Conservation (phyloP, 2,888 invertebrate species). For the Acholoe squamosa region DNA sequence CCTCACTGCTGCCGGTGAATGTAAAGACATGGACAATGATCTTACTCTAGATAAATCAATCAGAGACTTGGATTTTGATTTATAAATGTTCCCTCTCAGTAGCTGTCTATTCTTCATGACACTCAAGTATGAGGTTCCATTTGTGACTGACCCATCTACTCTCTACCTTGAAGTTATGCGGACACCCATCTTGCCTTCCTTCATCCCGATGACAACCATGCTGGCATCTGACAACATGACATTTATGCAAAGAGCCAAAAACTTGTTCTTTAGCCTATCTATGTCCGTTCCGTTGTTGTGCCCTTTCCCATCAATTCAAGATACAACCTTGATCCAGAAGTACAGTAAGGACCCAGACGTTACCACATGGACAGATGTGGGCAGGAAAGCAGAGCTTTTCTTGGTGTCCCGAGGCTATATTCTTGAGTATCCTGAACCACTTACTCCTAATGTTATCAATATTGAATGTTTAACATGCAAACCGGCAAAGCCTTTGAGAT, state of each 20-base stretch:
- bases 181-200: constrained; percentile 34
- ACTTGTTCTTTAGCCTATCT: not conserved
- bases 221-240: constrained; percentile 22
- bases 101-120: constrained; percentile 31
- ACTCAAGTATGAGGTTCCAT: constrained; percentile 35
- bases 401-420: not conserved
- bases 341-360: constrained; percentile 41
- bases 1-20: not conserved
- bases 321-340: not conserved
- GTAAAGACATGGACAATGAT: constrained; percentile 31
- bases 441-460: too few relatives aligned
- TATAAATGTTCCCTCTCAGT: constrained; percentile 34
- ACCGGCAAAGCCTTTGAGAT: too few relatives aligned
- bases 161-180: not conserved
- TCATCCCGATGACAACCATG: not conserved
- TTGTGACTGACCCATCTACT: not conserved
- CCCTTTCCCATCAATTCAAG: not conserved
- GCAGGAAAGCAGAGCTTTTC: not conserved
- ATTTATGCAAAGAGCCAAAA: not conserved
- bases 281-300: not conserved
- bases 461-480: too few relatives aligned
- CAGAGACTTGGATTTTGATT: constrained; percentile 33
- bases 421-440: constrained; percentile 22
- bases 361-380: not conserved
- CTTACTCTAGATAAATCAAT: not conserved